These are phyloP conservation scores for Thymelicus acteon DNA, from an alignment of 2,888 invertebrate genomes.

Conservation along the genomic window DNA sequence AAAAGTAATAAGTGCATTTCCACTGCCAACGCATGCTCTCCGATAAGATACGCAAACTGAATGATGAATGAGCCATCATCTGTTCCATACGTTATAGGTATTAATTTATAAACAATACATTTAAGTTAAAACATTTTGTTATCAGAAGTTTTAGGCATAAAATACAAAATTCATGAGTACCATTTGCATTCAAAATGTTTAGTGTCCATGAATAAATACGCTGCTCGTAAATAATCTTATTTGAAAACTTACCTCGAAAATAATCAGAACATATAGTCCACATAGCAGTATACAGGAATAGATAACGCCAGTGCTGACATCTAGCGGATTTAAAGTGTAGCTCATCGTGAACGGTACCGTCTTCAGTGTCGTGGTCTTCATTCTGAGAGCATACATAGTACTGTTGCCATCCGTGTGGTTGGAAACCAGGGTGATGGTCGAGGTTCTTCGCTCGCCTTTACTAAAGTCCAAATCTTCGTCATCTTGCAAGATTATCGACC, in stretches of 20 bases:
- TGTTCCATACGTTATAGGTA: no score
- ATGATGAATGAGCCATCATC: no score
- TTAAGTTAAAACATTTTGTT: no score
- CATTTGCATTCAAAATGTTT: no score
- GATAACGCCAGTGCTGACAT: conserved; percentile 87
- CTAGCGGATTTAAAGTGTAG: conserved; percentile 87
- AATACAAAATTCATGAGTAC: no score
- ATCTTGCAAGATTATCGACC: conserved; percentile 86
- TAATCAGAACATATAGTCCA: conserved; percentile 91
- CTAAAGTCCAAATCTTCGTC: conserved; percentile 85
- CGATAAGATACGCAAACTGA: no score
- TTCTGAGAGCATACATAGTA: conserved; percentile 52
- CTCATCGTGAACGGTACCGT: conserved; percentile 65
- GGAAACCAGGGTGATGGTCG: conserved; percentile 62
- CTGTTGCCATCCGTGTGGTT: conserved; percentile 42
- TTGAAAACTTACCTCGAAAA: conserved; percentile 89
- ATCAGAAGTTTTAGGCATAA: no score
- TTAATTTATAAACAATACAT: no score
- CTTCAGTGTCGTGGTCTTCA: conserved; percentile 52
- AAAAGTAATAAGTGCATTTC: no score
- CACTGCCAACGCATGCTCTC: no score
- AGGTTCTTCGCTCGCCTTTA: conserved; percentile 72
- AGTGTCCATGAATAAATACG: no score
- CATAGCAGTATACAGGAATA: conserved; percentile 90
- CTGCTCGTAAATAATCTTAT: no score